These are phyloP conservation scores for Seriola aureovittata DNA, from an alignment of 2,113 vertebrate species.

Conservation along the genomic window DNA sequence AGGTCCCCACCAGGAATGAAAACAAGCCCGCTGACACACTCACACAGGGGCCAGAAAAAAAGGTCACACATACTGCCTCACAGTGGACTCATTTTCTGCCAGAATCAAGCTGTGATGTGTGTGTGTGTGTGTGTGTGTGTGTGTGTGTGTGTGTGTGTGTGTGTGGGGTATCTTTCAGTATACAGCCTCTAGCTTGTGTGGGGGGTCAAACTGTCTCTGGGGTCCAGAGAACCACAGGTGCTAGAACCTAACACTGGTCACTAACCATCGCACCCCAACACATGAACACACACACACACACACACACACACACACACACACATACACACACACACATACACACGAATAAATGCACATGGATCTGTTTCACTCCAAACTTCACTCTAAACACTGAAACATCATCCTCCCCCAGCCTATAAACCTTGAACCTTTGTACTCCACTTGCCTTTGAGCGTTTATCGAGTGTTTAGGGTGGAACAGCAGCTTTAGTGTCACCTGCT, in stretches of 20 bases:
- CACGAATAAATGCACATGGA: neutral
- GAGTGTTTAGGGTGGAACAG: conserved; percentile 7
- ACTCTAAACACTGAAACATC: neutral
- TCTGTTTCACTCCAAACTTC: neutral
- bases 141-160: neutral
- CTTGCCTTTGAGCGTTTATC: neutral
- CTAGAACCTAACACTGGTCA: conserved; percentile 3
- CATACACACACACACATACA: neutral
- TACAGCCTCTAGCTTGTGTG: conserved; percentile 21
- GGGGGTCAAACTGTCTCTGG: conserved; percentile 28
- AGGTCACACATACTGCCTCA: conserved; percentile 6
- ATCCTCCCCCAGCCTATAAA: neutral
- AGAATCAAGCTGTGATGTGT: conserved; percentile 1
- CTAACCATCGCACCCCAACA: neutral
- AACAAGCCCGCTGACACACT: neutral
- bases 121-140: no score
- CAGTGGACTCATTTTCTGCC: conserved; percentile 1
- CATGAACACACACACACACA: no score
- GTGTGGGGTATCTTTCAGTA: neutral
- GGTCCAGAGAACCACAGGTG: conserved; percentile 21
- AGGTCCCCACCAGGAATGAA: no score
- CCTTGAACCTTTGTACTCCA: neutral
- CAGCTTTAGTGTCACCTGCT: conserved; percentile 19
- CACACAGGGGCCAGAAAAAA: neutral
- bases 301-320: neutral